Percentiles rank a stretch among this genome's conserved stretches.
Evolutionary conservation across 2,113 vertebrate species (phyloP).

Genomic region (Ochotona curzoniae): DNA sequence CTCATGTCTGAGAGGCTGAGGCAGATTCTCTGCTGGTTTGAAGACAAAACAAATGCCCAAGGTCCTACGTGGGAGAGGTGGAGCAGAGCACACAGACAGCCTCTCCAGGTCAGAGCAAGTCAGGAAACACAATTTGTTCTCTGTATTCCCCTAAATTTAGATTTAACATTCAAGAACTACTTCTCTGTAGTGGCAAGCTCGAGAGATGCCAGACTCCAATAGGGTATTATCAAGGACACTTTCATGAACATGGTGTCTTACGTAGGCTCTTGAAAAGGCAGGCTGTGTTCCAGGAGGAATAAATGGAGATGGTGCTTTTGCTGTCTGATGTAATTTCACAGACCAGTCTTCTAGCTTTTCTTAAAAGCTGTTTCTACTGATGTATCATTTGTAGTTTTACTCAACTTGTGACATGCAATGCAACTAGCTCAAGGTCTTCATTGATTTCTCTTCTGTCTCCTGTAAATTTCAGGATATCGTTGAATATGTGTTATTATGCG

Average conservation of each 20-base stretch:
- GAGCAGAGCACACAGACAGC: neutral
- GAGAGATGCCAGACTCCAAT: neutral
- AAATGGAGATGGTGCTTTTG: neutral
- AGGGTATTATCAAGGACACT: neutral
- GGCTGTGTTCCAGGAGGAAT: neutral
- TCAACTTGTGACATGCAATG: conserved; percentile 32
- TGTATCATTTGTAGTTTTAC: neutral
- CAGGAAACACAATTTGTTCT: neutral
- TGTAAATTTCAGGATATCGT: neutral
- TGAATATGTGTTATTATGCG: neutral
- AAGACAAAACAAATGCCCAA: neutral
- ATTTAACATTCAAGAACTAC: neutral
- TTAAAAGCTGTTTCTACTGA: conserved; percentile 44
- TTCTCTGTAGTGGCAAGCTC: neutral
- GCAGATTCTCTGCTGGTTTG: neutral
- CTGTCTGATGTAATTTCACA: neutral
- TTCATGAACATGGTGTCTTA: neutral
- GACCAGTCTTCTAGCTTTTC: neutral
- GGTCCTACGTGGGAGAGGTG: neutral
- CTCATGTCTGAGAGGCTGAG: neutral
- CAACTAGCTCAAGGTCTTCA: conserved; percentile 3
- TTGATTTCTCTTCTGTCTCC: neutral
- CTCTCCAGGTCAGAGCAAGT: neutral
- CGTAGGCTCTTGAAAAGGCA: neutral
- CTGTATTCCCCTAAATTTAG: neutral